phyloP scores from a whole-genome alignment of 2,113 vertebrate species.

The Naja naja region DNA sequence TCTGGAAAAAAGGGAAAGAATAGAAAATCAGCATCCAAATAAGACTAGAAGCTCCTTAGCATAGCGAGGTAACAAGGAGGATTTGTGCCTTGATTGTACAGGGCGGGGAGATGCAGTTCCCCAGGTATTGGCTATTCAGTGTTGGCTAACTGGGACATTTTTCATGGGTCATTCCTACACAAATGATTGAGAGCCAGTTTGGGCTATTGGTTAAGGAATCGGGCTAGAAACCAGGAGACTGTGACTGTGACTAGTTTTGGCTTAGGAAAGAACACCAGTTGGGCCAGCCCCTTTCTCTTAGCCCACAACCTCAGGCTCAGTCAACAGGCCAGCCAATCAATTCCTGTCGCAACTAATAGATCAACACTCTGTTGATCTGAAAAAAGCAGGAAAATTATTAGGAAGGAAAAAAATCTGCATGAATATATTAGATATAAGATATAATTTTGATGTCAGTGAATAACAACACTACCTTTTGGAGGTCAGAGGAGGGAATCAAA shows the following conservation, averaged over 20 bases:
- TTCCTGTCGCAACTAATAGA: background rate
- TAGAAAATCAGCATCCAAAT: background rate
- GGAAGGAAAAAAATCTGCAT: background rate
- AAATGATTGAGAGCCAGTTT: background rate
- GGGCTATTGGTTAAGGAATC: background rate
- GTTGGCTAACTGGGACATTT: background rate
- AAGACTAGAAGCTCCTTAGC: background rate
- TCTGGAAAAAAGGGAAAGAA: background rate
- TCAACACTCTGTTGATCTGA: background rate
- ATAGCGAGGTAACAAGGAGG: background rate
- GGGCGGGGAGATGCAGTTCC: background rate
- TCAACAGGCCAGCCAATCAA: background rate
- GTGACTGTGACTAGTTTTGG: background rate
- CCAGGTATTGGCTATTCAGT: background rate
- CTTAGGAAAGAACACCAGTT: background rate
- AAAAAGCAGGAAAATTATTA: background rate
- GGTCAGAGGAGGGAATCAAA: background rate
- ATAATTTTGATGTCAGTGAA: background rate
- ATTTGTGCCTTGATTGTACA: background rate
- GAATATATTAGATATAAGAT: background rate
- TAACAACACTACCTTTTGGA: background rate
- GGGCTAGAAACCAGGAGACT: background rate
- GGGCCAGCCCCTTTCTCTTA: background rate
- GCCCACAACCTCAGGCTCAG: background rate
- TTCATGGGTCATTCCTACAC: background rate